Evolutionary conservation across 2,888 invertebrate genomes (phyloP).

Genomic region (Pollenia labialis): DNA sequence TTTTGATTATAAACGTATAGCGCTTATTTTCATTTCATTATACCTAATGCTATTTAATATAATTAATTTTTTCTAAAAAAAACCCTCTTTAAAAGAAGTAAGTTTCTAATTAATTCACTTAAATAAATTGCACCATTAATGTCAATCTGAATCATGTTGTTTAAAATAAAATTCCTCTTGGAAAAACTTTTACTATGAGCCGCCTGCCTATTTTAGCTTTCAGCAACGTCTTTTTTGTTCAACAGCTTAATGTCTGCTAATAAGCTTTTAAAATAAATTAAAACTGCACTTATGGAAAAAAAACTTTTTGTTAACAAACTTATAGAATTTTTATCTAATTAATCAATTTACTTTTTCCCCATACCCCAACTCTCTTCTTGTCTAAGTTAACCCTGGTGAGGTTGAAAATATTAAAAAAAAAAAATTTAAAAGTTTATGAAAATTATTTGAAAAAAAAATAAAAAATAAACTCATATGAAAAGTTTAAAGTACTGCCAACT

Average conservation of each 20-base stretch:
- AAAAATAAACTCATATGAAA: conserved; percentile 31
- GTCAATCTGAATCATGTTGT: conserved; percentile 17
- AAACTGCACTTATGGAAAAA: conserved; percentile 3
- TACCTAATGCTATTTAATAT: too few relatives aligned
- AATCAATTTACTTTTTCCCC: conserved; percentile 25
- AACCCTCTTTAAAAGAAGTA: neutral
- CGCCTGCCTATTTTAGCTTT: neutral
- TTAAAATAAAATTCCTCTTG: neutral
- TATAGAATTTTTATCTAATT: conserved; percentile 53
- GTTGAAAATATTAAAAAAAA: neutral
- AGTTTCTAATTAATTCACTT: neutral
- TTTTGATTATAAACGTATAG: too few relatives aligned
- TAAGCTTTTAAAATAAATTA: conserved; percentile 43
- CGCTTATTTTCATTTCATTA: too few relatives aligned
- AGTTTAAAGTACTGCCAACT: conserved; percentile 49
- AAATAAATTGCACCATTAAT: conserved; percentile 35
- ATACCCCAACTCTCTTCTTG: neutral
- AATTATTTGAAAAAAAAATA: conserved; percentile 3
- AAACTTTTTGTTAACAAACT: conserved; percentile 35
- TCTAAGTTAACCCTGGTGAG: too few relatives aligned
- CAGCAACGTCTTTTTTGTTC: neutral
- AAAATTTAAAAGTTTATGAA: conserved; percentile 23
- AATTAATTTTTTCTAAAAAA: too few relatives aligned
- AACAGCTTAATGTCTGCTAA: conserved; percentile 37
- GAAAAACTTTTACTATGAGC: neutral